Percentiles rank a stretch among this genome's conserved stretches.
phyloP scores from a whole-genome alignment of 2,113 vertebrate species.

The Labeo catla region DNA sequence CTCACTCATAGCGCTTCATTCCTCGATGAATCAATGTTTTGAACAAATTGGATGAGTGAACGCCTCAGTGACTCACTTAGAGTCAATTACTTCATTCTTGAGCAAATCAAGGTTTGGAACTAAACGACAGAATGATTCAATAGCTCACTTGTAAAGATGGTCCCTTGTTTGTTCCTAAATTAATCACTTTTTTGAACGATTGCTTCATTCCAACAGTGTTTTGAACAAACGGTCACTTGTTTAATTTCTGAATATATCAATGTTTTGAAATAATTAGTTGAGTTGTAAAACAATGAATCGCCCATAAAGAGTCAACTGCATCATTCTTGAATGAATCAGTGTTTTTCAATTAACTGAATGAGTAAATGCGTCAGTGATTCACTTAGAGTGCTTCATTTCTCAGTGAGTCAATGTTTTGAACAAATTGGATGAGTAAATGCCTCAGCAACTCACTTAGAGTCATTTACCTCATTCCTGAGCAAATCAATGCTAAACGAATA shows the following conservation, averaged over 20 bases:
- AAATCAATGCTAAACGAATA: background rate
- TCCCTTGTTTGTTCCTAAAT: background rate
- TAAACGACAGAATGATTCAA: background rate
- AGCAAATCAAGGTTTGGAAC: background rate
- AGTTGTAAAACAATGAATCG: background rate
- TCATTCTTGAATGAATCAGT: background rate
- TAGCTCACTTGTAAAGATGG: background rate
- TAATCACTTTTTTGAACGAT: background rate
- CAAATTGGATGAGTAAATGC: no score
- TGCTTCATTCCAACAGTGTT: background rate
- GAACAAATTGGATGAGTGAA: no score
- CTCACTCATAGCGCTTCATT: no score
- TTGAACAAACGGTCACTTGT: background rate
- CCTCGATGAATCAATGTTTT: no score
- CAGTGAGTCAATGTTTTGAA: no score
- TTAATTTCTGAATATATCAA: background rate
- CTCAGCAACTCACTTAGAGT: background rate
- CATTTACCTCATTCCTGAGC: background rate
- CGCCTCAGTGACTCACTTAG: background rate
- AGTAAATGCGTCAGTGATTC: background rate
- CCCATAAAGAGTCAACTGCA: background rate
- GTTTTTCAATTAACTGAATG: background rate
- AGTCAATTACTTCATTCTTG: background rate
- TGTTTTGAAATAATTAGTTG: background rate
- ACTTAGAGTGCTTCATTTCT: no score